Evolutionary conservation across 2,888 invertebrate species (phyloP), one percentile per base, ranked within the genome.

Genomic region (Acronicta aceris): DNA sequence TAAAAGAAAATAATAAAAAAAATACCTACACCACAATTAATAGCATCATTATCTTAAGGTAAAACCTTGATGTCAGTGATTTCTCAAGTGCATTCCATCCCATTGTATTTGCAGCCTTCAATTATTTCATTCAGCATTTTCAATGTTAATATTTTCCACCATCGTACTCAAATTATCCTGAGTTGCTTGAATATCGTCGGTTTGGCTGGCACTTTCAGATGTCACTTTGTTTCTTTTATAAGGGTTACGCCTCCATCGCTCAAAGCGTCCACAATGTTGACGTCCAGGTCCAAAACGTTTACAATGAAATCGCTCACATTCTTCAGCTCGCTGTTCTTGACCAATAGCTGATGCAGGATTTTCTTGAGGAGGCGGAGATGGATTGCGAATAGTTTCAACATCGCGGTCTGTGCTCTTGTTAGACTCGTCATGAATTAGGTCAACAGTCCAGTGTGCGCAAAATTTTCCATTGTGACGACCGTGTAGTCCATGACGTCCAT

Each of bases 71-170:
- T 30, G 53, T 33, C 41, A 50, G 45, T 45, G 16, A 51, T 53
- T 48, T 41, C 21, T 61, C 21, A 59, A 55, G 38, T 45, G 46
- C n/a, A 7, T 42, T 55, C 38, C 47, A 55, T 53, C 61, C 33
- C 45, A 55, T 53, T 65, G 56, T 61, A 16, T 49, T 57, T 27
- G n/a, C 17, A 38, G 53, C 65, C 60, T 55, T 65, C 25, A 43
- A 45, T 58, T 62, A 25, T 25, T 53, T 63, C 16, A 66, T 42
- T 76, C 62, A 17, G 65, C 27, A 13, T 61, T 68, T 43, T 66
- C 75, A 69, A 70, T 68, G 45, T 61, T 61, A 40, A 82, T 78
- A 42, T 74, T 79, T 55, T 84, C 80, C 50, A 81, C 82, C 74
- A 79, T 62, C 16, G 30, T 56, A 15, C 66, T 69, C 30, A 81